Evolutionary conservation across 2,888 invertebrate species (phyloP).

Genomic region (Latrodectus hesperus): DNA sequence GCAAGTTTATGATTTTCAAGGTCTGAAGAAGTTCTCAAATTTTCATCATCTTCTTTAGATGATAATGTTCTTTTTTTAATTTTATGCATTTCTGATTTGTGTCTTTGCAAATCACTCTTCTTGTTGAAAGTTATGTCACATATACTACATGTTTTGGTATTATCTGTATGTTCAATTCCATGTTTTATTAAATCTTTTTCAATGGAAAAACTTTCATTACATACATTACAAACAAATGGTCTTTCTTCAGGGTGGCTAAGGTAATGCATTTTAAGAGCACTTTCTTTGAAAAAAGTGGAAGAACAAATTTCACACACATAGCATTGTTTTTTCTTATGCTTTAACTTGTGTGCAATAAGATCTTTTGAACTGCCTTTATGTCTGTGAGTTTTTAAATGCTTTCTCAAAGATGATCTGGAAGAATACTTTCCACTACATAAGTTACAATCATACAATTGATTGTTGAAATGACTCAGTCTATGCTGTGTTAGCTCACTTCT

Average conservation of each 20-base stretch:
- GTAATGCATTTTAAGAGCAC: constrained; percentile 55
- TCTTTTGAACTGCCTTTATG: constrained; percentile 2
- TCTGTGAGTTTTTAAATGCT: constrained; percentile 21
- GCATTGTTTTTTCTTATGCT: constrained; percentile 16
- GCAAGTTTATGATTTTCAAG: constrained; percentile 4
- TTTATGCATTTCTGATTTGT: constrained; percentile 26
- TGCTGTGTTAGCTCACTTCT: constrained; percentile 40
- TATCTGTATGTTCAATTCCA: constrained; percentile 4
- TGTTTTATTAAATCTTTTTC: constrained; percentile 18
- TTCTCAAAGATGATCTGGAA: constrained; percentile 7
- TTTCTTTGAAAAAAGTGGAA: constrained; percentile 45
- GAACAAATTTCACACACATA: constrained; percentile 45
- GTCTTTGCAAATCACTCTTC: constrained; percentile 33
- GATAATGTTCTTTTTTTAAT: neutral
- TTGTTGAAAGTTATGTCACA: constrained; percentile 21
- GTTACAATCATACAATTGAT: constrained; percentile 9
- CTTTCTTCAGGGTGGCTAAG: constrained; percentile 51
- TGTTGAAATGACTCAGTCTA: constrained; percentile 12
- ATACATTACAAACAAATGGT: constrained; percentile 45
- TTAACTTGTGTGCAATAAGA: constrained; percentile 34
- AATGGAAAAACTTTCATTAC: constrained; percentile 38
- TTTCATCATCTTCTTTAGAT: constrained; percentile 16
- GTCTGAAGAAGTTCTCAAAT: constrained; percentile 10
- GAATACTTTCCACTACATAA: constrained; percentile 35
- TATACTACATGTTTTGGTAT: neutral